Evolutionary conservation across 2,797 vertebrate genomes (phyloP), one percentile per base, ranked within the genome.

Genomic region (Brotula barbata): DNA sequence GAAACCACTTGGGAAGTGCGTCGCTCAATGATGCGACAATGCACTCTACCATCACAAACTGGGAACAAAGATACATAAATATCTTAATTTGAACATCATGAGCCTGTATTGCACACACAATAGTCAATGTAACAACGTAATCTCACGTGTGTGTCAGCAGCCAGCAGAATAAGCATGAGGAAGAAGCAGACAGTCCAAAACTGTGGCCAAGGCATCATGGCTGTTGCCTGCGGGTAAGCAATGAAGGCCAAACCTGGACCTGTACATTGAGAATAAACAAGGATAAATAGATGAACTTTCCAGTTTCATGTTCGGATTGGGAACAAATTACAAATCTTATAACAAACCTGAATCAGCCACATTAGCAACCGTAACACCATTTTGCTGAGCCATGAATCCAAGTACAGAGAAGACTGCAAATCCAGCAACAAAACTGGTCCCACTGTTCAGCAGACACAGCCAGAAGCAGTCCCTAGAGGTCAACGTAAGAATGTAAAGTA

Each of bases 61-160:
- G 36, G 3, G 3, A n/a, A 41, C 3, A 8, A 16, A 44, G 28
- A 6, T 1, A 50, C 34, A 36, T 36, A 14, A 7, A 12, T 11
- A 12, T n/a, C n/a, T n/a, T n/a, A n/a, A 8, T 28, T 28, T 4
- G 25, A 4, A 8, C 25, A 28, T 4, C 8, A 28, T 28, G 25
- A 4, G 8, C 8, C 25, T 28, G 25, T 28, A 8, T 28, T 28
- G 8, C 25, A 28, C 25, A 47, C 19, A 12, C 16, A 42, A 15
- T 9, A 22, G 7, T 1, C n/a, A 17, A 4, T 28, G 25, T 28
- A 45, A 15, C 2, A 8, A 23, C 17, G n/a, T 17, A 14, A 17
- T 50, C 21, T 46, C 44, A 95, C 94, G 84, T 95, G 91, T 56
- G 93, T 93, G 77, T 96, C 94, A 48, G 95, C 72, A 25, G 88